Evolutionary conservation across 2,888 invertebrate species (phyloP).

Genomic region (Rhamnusium bicolor): DNA sequence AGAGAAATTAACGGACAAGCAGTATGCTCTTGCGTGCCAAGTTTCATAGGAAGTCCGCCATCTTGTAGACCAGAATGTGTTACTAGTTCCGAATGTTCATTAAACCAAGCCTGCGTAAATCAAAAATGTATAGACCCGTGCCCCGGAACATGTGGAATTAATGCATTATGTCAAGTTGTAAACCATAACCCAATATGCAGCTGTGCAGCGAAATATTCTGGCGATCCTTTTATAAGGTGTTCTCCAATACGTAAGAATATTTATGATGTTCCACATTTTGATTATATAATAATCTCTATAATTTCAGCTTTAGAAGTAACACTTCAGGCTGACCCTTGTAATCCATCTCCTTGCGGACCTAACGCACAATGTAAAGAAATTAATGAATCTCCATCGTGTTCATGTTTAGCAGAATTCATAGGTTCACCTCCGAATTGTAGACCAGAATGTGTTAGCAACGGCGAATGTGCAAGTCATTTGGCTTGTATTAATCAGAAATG

Average conservation of each 20-base stretch:
- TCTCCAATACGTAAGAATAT: slow-evolving; percentile 67
- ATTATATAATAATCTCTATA: no score
- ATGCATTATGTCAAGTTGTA: slow-evolving; percentile 84
- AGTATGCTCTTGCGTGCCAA: slow-evolving; percentile 69
- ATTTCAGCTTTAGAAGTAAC: slow-evolving; percentile 55
- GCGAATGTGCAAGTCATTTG: slow-evolving; percentile 77
- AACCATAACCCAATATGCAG: slow-evolving; percentile 80
- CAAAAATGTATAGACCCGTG: slow-evolving; percentile 91
- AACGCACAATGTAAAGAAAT: slow-evolving; percentile 77
- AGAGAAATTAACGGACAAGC: slow-evolving; percentile 76
- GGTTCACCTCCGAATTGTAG: slow-evolving; percentile 79
- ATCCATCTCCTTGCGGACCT: slow-evolving; percentile 80
- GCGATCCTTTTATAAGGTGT: slow-evolving; percentile 75
- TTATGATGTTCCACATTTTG: no score
- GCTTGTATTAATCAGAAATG: slow-evolving; percentile 82
- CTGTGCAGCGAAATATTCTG: slow-evolving; percentile 74
- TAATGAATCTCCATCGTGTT: slow-evolving; percentile 78
- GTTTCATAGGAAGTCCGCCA: slow-evolving; percentile 74
- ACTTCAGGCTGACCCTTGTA: slow-evolving; percentile 75
- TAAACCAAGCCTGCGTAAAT: slow-evolving; percentile 83
- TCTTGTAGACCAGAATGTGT: slow-evolving; percentile 89
- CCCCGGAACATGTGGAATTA: slow-evolving; percentile 84
- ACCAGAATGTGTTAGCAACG: slow-evolving; percentile 80
- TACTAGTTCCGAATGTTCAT: slow-evolving; percentile 84
- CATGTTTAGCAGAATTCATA: slow-evolving; percentile 76